Base-by-base conservation (phyloP, 2,888 invertebrate species). In the Drosophila dives region DNA sequence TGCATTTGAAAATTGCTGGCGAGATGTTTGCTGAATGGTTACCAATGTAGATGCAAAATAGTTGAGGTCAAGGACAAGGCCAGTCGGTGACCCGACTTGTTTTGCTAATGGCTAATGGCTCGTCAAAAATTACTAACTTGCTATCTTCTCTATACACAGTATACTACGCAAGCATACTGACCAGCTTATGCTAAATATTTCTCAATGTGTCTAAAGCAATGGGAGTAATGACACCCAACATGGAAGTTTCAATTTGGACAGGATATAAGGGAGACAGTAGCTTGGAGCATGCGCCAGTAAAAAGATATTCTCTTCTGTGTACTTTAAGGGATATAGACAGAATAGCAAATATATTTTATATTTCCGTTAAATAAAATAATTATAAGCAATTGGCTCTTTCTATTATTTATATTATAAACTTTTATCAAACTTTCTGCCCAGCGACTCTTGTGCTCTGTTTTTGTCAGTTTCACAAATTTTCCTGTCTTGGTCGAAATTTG, bases 61-160 rank as follows among this genome's bases (percentile, higher is more conserved):
- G 72, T 58, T 51, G 15, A 71, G 71, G 71, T 56, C 71, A 71
- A 71, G 71, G 71, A 71, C 71, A 62, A 71, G 62, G 72, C 62
- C 48, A 50, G 23, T 32, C 26, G 29, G 36, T 11, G 34, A 15
- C 17, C 59, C 54, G 32, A 11, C 29, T n/a, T 29, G 50, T 51
- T 32, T 45, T 36, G n/a, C n/a, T n/a, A n/a, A n/a, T 54, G 15
- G 33, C 45, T 32, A 51, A 26, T 48, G 56, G 56, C 42, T 51
- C 45, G 33, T 53, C 72, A 62, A 70, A 71, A 61, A 20, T 55
- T 23, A 50, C 38, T 63, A 64, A 40, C 33, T 38, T 49, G 36
- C 26, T 29, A 8, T 49, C 17, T 58, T 32, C 23, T 33, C n/a
- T 26, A 26, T 12, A 12, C 7, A 23, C 45, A 45, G 15, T 7